Evolutionary conservation across 2,797 vertebrate genomes (phyloP), one percentile per base, ranked within the genome.

Genomic region (Melanotaenia boesemani): DNA sequence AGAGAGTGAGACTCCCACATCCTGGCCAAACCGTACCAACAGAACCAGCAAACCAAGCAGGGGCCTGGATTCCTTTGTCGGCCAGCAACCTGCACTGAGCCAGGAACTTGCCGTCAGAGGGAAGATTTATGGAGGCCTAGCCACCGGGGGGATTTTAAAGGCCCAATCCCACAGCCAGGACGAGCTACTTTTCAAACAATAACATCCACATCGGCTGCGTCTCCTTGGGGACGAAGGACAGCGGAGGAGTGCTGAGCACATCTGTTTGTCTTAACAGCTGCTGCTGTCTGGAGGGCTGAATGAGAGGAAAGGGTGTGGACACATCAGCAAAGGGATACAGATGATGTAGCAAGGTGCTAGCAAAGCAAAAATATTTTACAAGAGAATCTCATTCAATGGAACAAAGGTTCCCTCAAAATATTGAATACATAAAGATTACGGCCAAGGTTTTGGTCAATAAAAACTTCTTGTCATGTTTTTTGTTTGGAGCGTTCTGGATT

Each of bases 81-180:
- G 75, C 93, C 93, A 94, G 93, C 95, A 96, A 96, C 95, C 95
- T 95, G 93, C 94, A 10, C 54, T 26, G 13, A 83, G 94, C 94
- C 95, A 97, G 96, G 94, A 97, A 96, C 94, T 93, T 91, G 95
- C 95, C 95, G 95, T 96, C 94, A 93, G 39, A 82, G 89, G 81
- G 90, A 96, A 97, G 96, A 98, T 98, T 98, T 97, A 98, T 97
- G 95, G 92, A 95, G 93, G 92, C 92, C 93, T 84, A 18, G 65
- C 36, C 30, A 41, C 91, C 91, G 92, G 88, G 93, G 93, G 93
- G 82, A 89, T 94, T 95, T 96, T 95, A 94, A 86, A 24, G 63
- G 46, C 89, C 32, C 93, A 94, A 92, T 93, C 94, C 94, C 84
- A 79, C 73, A 74, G 79, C 91, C 94, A 93, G 91, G 94, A 96